Conservation (phyloP, 1,140 invertebrate genomes). For the Lepidurus packardi region DNA sequence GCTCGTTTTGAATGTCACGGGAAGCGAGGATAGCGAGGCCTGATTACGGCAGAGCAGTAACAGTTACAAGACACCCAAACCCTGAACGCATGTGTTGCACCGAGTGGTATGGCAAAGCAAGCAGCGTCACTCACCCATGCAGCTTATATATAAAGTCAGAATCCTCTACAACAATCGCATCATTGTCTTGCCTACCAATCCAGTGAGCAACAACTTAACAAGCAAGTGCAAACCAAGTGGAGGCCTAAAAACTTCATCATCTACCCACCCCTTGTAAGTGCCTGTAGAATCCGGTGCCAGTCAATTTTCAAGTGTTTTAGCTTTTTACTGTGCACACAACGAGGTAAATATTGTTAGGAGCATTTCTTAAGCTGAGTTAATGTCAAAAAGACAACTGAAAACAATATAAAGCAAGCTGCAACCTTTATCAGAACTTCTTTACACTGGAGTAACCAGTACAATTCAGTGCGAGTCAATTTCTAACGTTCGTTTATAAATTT, state of each 20-base stretch:
- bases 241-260: background rate
- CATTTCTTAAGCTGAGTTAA: too few relatives aligned
- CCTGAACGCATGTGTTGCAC: slow-evolving; percentile 1
- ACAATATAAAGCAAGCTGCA: too few relatives aligned
- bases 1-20: background rate
- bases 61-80: background rate
- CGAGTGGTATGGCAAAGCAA: background rate
- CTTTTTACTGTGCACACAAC: too few relatives aligned
- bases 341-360: too few relatives aligned
- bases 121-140: background rate
- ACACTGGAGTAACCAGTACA: too few relatives aligned
- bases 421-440: too few relatives aligned
- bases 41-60: background rate
- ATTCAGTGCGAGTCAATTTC: too few relatives aligned
- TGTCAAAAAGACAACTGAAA: too few relatives aligned
- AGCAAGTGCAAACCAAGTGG: background rate
- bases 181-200: background rate
- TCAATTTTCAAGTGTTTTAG: too few relatives aligned
- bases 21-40: background rate
- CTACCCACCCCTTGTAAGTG: too few relatives aligned
- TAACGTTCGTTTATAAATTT: too few relatives aligned
- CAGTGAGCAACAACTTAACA: background rate
- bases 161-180: background rate
- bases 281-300: too few relatives aligned
- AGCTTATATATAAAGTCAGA: background rate